A percentile compares a stretch with the other conserved stretches of the same genome.
Evolutionary conservation across 2,797 vertebrate species (phyloP).

Genomic region (Taeniopygia guttata): DNA sequence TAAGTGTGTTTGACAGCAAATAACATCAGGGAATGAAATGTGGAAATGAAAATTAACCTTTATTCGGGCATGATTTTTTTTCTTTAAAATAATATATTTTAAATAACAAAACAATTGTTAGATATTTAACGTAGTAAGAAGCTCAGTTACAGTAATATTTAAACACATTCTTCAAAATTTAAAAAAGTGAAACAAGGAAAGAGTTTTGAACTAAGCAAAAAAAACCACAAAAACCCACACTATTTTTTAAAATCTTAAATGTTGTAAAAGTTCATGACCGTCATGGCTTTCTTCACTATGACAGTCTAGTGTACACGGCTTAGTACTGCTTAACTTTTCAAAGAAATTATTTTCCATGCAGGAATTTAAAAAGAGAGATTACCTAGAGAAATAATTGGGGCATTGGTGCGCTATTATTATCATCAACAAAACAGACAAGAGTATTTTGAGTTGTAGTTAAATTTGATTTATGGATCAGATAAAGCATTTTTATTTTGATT

Average conservation of each 20-base stretch:
- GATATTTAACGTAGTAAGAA: neutral
- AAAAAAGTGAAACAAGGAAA: fast-evolving
- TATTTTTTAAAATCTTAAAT: neutral
- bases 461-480: neutral
- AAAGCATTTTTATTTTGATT: neutral
- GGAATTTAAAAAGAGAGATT: neutral
- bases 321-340: neutral
- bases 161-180: neutral
- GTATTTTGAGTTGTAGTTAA: neutral
- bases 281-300: neutral
- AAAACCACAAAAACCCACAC: fast-evolving
- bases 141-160: neutral
- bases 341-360: neutral
- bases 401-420: neutral
- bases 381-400: neutral
- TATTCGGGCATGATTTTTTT: neutral
- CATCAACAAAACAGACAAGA: neutral
- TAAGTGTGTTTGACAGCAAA: neutral
- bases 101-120: neutral
- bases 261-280: neutral
- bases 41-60: neutral
- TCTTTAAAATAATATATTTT: neutral
- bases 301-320: neutral
- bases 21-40: neutral
- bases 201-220: neutral